phyloP scores from a whole-genome alignment of 2,888 invertebrate species.

The Meganola albula region DNA sequence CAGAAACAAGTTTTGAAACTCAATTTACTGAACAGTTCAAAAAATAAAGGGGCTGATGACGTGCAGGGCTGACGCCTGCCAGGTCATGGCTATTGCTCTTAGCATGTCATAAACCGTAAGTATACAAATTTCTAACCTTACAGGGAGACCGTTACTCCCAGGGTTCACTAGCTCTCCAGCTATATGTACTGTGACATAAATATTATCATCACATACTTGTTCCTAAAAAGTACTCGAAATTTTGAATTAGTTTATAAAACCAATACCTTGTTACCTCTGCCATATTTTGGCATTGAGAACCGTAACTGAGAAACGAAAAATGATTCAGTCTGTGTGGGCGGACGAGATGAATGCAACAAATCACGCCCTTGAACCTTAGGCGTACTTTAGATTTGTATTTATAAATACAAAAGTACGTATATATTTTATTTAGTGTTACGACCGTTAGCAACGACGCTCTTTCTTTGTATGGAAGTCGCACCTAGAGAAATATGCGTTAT shows the following conservation, averaged over 20 bases:
- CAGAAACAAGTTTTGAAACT: slow-evolving; percentile 1
- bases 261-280: too few species aligned
- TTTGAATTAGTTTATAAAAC: too few species aligned
- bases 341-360: slow-evolving; percentile 63
- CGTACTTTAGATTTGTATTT: too few species aligned
- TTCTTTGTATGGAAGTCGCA: slow-evolving; percentile 40
- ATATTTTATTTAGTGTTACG: slow-evolving; percentile 24
- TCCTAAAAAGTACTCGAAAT: too few species aligned
- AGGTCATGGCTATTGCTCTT: slow-evolving; percentile 9
- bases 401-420: too few species aligned
- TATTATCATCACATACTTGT: too few species aligned
- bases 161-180: slow-evolving; percentile 7
- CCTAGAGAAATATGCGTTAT: too few species aligned
- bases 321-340: slow-evolving; percentile 63
- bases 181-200: too few species aligned
- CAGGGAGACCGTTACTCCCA: slow-evolving; percentile 5
- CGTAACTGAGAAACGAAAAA: slow-evolving; percentile 48
- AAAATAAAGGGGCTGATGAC: slow-evolving; percentile 5
- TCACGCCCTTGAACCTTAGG: slow-evolving; percentile 55
- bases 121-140: slow-evolving; percentile 3
- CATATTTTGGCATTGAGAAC: slow-evolving; percentile 46
- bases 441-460: slow-evolving; percentile 34
- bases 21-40: slow-evolving; percentile 1
- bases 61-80: slow-evolving; percentile 5
- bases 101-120: slow-evolving; percentile 6